Percentiles rank a stretch among this genome's conserved stretches.
Conservation (phyloP, 1,140 invertebrate genomes). For the fruit fly (Drosophila melanogaster) region DNA sequence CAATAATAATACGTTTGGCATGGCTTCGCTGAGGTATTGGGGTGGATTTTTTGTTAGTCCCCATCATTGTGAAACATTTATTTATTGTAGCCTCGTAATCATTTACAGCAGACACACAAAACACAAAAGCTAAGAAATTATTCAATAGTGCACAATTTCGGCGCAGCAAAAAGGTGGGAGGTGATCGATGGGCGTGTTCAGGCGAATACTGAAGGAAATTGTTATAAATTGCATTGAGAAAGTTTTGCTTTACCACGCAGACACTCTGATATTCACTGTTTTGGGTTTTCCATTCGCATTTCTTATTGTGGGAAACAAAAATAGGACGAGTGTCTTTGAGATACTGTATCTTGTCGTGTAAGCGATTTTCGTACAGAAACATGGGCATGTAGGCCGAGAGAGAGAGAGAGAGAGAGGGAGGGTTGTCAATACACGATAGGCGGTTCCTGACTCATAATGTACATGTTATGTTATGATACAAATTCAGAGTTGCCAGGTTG, state of each 20-base stretch:
- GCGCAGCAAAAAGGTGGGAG: not conserved
- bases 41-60: slow-evolving; percentile 4
- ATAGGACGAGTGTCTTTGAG: slow-evolving; percentile 11
- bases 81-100: slow-evolving; percentile 48
- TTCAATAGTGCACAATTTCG: slow-evolving; percentile 46
- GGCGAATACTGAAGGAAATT: slow-evolving; percentile 35
- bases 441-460: slow-evolving; percentile 13
- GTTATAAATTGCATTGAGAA: slow-evolving; percentile 42
- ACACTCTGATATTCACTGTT: slow-evolving; percentile 6
- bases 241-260: slow-evolving; percentile 3
- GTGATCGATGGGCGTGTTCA: slow-evolving; percentile 12
- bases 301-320: not conserved
- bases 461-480: slow-evolving; percentile 33
- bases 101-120: slow-evolving; percentile 25
- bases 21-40: slow-evolving; percentile 24
- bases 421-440: not conserved
- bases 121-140: slow-evolving; percentile 28
- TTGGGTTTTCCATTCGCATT: slow-evolving; percentile 7
- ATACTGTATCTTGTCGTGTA: slow-evolving; percentile 32
- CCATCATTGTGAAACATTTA: slow-evolving; percentile 48
- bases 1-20: slow-evolving; percentile 44
- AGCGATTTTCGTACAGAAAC: slow-evolving; percentile 20
- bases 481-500: slow-evolving; percentile 5
- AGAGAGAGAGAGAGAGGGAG: not conserved
- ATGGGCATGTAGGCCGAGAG: not conserved